Percentiles rank a stretch among this genome's conserved stretches.
phyloP scores from a whole-genome alignment of 2,888 invertebrate species.

The Amphipoea oculea region DNA sequence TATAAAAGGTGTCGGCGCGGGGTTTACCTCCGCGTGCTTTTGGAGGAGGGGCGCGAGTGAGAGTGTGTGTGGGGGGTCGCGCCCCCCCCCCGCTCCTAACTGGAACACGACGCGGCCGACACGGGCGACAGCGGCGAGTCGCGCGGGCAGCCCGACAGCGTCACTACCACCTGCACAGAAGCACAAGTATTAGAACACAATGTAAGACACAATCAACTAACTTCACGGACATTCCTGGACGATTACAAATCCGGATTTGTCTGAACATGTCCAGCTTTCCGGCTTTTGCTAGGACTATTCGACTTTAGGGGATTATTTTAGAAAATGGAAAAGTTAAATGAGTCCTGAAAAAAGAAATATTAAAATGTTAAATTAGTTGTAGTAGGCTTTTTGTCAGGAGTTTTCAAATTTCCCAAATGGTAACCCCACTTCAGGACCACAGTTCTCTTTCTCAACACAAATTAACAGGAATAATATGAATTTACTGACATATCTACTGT shows the following conservation, averaged over 20 bases:
- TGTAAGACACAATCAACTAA: neutral
- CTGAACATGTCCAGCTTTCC: neutral
- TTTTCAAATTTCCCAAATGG: neutral
- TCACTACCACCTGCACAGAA: constrained; percentile 92
- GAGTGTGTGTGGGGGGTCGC: constrained; percentile 90
- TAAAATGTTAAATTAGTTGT: neutral
- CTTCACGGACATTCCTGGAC: neutral
- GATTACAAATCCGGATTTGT: neutral
- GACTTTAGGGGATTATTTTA: neutral
- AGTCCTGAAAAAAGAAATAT: neutral
- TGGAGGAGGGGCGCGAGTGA: constrained; percentile 90
- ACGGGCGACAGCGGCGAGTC: constrained; percentile 96
- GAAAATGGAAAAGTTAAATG: neutral
- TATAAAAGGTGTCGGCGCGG: constrained; percentile 78
- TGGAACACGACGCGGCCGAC: constrained; percentile 97
- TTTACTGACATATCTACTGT: neutral
- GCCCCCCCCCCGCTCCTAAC: constrained; percentile 93
- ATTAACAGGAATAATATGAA: neutral
- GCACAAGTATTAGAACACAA: neutral
- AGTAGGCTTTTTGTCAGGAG: neutral
- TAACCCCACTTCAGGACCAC: neutral
- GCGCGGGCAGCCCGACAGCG: constrained; percentile 97
- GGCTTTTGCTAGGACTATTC: neutral
- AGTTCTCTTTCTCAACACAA: neutral
- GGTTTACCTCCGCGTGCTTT: constrained; percentile 90